A percentile compares a stretch with the other conserved stretches of the same genome.
These are phyloP conservation scores for Salvelinus fontinalis DNA, from an alignment of 2,113 vertebrate species.

Conservation along the genomic window DNA sequence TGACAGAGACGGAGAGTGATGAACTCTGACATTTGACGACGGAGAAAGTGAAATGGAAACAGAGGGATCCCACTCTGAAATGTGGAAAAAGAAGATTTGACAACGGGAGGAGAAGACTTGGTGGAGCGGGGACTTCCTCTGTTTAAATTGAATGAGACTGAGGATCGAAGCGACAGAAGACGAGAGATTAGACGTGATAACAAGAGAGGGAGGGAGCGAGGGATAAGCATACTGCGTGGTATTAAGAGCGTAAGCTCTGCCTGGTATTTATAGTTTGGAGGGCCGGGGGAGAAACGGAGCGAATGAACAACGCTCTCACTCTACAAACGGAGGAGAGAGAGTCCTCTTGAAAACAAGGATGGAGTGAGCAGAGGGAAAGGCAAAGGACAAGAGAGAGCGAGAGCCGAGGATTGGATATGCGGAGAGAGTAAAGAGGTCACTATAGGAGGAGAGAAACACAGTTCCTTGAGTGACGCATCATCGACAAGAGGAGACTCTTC, in stretches of 20 bases:
- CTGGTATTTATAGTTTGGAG: conserved; percentile 71
- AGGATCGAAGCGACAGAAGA: conserved; percentile 16
- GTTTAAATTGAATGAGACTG: background rate
- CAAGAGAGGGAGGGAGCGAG: conserved; percentile 21
- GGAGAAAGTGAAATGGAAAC: background rate
- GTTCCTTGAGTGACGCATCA: background rate
- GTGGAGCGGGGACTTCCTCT: conserved; percentile 7
- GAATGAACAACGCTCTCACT: conserved; percentile 8
- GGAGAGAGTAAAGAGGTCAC: conserved; percentile 5
- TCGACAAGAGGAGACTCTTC: background rate
- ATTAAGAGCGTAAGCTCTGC: conserved; percentile 64
- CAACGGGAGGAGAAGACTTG: background rate
- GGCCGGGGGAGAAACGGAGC: conserved; percentile 36
- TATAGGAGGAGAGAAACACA: background rate
- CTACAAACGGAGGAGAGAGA: conserved; percentile 12
- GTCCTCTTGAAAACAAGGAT: background rate
- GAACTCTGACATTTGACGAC: background rate
- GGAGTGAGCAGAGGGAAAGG: conserved; percentile 11
- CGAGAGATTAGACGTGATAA: conserved; percentile 49
- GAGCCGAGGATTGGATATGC: background rate
- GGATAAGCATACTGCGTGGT: conserved; percentile 56
- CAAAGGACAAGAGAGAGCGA: background rate
- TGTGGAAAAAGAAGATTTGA: background rate
- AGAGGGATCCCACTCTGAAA: background rate
- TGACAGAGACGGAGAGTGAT: conserved; percentile 1